A percentile compares a stretch with the other conserved stretches of the same genome.
Evolutionary conservation across 2,888 invertebrate genomes (phyloP).

Genomic region (Pristionchus fissidentatus): DNA sequence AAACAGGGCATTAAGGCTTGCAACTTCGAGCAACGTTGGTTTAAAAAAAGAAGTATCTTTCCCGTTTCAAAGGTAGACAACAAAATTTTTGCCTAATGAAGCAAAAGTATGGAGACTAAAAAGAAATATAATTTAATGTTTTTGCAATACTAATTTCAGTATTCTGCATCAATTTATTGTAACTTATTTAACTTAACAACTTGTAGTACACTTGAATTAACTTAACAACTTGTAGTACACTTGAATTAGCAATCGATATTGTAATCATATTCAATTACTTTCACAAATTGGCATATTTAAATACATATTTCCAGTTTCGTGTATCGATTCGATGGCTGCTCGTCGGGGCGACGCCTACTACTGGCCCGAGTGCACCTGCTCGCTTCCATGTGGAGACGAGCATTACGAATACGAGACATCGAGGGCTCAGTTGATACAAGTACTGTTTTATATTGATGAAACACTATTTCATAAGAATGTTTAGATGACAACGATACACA

Average conservation of each 20-base stretch:
- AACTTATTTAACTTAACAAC: too few relatives aligned
- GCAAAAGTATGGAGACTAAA: not conserved
- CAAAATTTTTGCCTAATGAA: not conserved
- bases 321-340: constrained; percentile 52
- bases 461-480: too few relatives aligned
- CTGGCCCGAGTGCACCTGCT: constrained; percentile 54
- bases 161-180: not conserved
- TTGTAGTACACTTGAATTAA: too few relatives aligned
- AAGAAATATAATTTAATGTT: too few relatives aligned
- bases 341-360: constrained; percentile 53
- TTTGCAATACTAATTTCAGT: not conserved
- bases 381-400: constrained; percentile 52
- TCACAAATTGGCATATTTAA: too few relatives aligned
- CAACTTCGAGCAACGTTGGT: not conserved
- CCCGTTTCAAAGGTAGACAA: too few relatives aligned
- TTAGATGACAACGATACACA: too few relatives aligned
- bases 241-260: too few relatives aligned
- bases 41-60: too few relatives aligned
- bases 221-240: too few relatives aligned
- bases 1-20: not conserved
- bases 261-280: too few relatives aligned
- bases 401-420: constrained; percentile 51
- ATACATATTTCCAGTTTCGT: constrained; percentile 55
- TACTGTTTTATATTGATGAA: not conserved
- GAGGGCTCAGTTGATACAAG: not conserved